A percentile compares a stretch with the other conserved stretches of the same genome.
Conservation (phyloP, 2,797 vertebrate genomes). For the Thamnophis elegans region DNA sequence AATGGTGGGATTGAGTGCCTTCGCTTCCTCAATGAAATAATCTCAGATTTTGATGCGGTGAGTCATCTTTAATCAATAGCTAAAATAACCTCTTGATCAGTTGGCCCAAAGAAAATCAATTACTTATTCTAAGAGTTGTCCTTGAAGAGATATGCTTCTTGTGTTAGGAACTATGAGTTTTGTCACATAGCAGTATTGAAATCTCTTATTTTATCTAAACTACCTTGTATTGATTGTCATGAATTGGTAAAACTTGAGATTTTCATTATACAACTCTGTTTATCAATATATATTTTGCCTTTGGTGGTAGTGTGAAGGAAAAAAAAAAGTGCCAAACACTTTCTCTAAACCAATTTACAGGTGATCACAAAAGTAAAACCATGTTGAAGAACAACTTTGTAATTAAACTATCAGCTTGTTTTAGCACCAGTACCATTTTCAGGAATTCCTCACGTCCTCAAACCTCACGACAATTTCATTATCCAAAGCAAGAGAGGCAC, state of each 20-base stretch:
- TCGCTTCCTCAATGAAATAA: conserved; percentile 96
- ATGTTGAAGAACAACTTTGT: background rate
- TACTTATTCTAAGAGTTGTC: background rate
- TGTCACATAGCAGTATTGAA: background rate
- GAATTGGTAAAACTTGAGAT: background rate
- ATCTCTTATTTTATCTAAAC: background rate
- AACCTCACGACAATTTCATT: background rate
- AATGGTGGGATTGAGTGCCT: conserved; percentile 95
- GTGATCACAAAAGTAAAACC: background rate
- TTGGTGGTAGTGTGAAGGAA: background rate
- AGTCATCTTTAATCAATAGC: conserved; percentile 56
- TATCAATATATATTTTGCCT: background rate
- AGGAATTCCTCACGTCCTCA: background rate
- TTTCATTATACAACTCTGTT: background rate
- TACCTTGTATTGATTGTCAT: background rate
- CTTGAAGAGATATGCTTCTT: background rate
- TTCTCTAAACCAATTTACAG: background rate
- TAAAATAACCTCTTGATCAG: background rate
- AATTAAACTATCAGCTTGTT: background rate
- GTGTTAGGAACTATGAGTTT: background rate
- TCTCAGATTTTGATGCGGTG: conserved; percentile 94
- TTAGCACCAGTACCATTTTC: background rate
- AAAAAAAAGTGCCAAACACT: background rate
- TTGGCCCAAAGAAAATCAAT: background rate
- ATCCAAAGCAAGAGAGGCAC: background rate